Evolutionary conservation across 2,797 vertebrate genomes (phyloP).

Genomic region (Alectoris magna): DNA sequence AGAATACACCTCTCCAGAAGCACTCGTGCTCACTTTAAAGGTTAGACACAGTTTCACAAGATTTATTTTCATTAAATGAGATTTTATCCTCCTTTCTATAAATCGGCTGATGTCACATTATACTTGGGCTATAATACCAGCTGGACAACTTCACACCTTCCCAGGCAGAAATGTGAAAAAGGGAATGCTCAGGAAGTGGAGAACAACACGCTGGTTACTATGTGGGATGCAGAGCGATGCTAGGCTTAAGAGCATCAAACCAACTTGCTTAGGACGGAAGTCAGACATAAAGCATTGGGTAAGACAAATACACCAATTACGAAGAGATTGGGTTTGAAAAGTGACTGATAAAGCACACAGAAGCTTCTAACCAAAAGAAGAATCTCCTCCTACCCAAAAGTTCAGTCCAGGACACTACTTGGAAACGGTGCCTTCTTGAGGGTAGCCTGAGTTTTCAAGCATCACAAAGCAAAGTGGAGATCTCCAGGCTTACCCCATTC

Average conservation of each 20-base stretch:
- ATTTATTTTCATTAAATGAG: constrained; percentile 2
- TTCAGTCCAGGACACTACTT: neutral
- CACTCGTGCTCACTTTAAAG: neutral
- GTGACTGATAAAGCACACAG: neutral
- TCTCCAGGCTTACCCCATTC: neutral
- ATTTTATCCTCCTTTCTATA: neutral
- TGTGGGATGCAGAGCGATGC: neutral
- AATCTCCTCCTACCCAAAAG: neutral
- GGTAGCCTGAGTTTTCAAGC: neutral
- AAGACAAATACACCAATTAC: neutral
- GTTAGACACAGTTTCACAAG: neutral
- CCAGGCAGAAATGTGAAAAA: neutral
- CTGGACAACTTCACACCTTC: neutral
- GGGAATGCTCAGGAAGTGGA: neutral
- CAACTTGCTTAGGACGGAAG: neutral
- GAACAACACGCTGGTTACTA: neutral
- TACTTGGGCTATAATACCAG: neutral
- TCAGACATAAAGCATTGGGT: neutral
- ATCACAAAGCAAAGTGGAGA: neutral
- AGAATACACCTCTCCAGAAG: neutral
- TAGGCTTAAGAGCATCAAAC: neutral
- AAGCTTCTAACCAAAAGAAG: neutral
- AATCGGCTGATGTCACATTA: neutral
- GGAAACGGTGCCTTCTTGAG: neutral
- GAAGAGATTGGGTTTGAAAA: neutral